These are phyloP conservation scores for Conchocele bisecta DNA, from an alignment of 2,888 invertebrate species.

Conservation along the genomic window DNA sequence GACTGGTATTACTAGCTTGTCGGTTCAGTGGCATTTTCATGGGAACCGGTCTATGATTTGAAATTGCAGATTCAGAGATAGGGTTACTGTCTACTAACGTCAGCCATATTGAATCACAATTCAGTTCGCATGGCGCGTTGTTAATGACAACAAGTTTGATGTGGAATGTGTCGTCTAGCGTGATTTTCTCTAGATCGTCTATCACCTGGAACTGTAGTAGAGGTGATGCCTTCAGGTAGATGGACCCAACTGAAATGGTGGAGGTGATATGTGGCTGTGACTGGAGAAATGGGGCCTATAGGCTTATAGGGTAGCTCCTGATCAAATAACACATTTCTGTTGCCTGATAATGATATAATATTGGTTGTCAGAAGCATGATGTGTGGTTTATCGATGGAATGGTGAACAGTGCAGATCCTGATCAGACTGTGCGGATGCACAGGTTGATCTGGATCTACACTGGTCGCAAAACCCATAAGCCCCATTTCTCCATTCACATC, in stretches of 20 bases:
- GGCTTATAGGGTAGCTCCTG: no score
- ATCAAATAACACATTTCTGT: no score
- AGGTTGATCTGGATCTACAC: no score
- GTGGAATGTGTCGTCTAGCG: conserved; percentile 50
- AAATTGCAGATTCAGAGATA: neutral
- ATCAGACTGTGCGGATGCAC: no score
- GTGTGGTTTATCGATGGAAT: no score
- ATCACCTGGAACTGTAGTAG: conserved; percentile 58
- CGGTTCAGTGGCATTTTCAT: conserved; percentile 52
- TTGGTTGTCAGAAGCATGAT: no score
- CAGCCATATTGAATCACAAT: conserved; percentile 60
- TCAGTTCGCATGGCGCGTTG: conserved; percentile 56
- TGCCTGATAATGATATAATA: no score
- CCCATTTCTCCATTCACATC: no score
- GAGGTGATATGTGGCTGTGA: no score
- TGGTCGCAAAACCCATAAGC: no score
- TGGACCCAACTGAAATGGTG: conserved; percentile 23
- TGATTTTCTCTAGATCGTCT: conserved; percentile 29
- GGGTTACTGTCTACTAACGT: conserved; percentile 46
- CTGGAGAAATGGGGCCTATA: no score
- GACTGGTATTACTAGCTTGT: conserved; percentile 66
- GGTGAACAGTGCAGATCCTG: no score
- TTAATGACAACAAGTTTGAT: conserved; percentile 52
- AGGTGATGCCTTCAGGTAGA: conserved; percentile 58
- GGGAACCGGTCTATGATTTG: conserved; percentile 13